Base-by-base conservation (phyloP, 1,140 invertebrate species). In the Samia ricini region DNA sequence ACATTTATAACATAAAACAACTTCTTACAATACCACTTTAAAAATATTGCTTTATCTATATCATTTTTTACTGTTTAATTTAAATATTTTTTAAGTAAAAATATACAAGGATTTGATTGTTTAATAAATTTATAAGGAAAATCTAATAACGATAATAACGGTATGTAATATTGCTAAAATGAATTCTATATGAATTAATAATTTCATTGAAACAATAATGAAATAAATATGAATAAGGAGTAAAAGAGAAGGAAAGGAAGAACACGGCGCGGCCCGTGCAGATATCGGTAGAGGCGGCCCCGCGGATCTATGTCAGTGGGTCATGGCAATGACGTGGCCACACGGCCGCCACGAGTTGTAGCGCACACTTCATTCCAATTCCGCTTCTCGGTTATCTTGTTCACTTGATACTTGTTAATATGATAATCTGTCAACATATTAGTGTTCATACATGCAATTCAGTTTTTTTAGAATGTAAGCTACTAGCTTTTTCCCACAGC, bases 301-400 rank as follows among this genome's bases (percentile, higher is more conserved):
- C 87, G 85, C 84, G 74, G 84, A 89, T 79, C 79, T 87, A 75
- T 88, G 85, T 90, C 85, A 89, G 84, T 89, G 75, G 87, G 85
- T 90, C 88, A 90, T 85, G 88, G 88, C 85, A 88, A 88, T 90
- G 88, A 88, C 84, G 85, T 86, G 85, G 85, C n/a, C 85, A 88
- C 87, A 88, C 79, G 85, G 88, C 79, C 84, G 83, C 49, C 63
- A 68, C 76, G 74, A 74, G 61, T 69, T 70, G 77, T 76, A 77
- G 74, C 81, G 84, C 83, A 79, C 83, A 90, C 88, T 90, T 88
- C 83, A 88, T 90, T 88, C 83, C 86, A 88, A 88, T 88, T 89
- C 87, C 87, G 84, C 87, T 86, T 86, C 84, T 75, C 78, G 79
- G 79, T 78, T 86, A 78, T 86, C 79, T 83, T 77, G 72, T 82